Evolutionary conservation across 1,140 invertebrate species (phyloP).

Genomic region (Ylistrum balloti): DNA sequence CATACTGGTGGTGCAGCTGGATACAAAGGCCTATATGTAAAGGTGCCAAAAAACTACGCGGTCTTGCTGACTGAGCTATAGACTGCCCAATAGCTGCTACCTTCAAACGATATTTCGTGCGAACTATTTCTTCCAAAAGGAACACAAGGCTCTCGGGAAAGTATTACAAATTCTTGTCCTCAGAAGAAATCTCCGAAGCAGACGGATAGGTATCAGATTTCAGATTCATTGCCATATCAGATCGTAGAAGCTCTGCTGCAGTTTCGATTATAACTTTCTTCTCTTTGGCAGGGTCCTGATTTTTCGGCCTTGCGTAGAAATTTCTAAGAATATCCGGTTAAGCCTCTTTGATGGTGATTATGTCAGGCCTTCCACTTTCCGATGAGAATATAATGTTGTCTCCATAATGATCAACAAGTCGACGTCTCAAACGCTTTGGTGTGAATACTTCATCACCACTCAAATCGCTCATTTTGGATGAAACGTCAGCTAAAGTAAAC

Average conservation of each 20-base stretch:
- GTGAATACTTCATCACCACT: constrained; percentile 56
- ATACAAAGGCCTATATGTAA: no score
- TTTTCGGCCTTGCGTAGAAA: constrained; percentile 47
- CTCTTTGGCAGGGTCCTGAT: constrained; percentile 42
- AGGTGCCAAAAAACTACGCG: no score
- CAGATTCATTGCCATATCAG: constrained; percentile 54
- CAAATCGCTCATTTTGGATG: constrained; percentile 56
- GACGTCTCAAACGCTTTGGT: constrained; percentile 51
- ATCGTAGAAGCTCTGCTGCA: constrained; percentile 58
- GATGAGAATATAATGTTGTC: constrained; percentile 60
- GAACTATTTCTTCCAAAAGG: not conserved
- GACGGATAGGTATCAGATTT: constrained; percentile 37
- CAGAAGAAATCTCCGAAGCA: not conserved
- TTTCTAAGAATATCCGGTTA: constrained; percentile 55
- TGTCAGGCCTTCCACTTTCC: constrained; percentile 55
- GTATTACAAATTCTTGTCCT: not conserved
- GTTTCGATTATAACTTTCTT: constrained; percentile 54
- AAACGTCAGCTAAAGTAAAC: constrained; percentile 54
- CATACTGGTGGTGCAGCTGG: no score
- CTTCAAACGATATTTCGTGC: no score
- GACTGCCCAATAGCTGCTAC: no score
- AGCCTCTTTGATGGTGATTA: constrained; percentile 44
- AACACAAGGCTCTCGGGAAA: not conserved
- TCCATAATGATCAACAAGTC: no score
- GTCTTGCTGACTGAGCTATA: no score